Percentiles rank a stretch among this genome's conserved stretches.
These are phyloP conservation scores for Rafetus swinhoei DNA, from an alignment of 2,113 vertebrate species.

Conservation along the genomic window DNA sequence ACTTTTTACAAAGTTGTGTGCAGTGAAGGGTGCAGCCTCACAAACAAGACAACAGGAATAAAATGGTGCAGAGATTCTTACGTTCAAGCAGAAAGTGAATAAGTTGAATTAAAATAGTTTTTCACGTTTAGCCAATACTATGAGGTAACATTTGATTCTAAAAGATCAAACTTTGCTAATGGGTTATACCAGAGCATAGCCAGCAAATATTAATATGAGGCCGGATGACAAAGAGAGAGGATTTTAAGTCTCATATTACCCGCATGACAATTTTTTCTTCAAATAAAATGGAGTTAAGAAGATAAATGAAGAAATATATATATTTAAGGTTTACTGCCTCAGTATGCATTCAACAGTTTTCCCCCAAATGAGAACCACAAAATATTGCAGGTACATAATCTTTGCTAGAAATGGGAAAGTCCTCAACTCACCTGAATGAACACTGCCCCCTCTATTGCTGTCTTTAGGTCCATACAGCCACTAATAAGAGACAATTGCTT, in stretches of 20 bases:
- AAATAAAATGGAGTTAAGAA: background rate
- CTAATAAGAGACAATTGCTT: conserved; percentile 89
- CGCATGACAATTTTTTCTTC: background rate
- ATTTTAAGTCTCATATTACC: background rate
- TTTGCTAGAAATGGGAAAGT: background rate
- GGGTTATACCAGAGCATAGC: background rate
- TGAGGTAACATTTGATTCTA: background rate
- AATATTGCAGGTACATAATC: background rate
- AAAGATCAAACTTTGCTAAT: background rate
- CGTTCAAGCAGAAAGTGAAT: background rate
- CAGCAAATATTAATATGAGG: background rate
- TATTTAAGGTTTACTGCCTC: background rate
- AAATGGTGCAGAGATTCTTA: background rate
- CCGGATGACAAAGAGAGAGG: background rate
- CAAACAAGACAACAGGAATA: no score
- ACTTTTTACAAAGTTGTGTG: no score
- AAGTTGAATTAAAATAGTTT: background rate
- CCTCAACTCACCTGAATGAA: conserved; percentile 90
- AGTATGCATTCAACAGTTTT: background rate
- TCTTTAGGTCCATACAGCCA: conserved; percentile 79
- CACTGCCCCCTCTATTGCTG: conserved; percentile 88
- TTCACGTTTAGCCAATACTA: background rate
- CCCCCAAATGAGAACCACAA: background rate
- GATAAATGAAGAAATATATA: background rate
- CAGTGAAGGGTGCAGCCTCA: no score